Evolutionary conservation across 2,797 vertebrate genomes (phyloP).

Genomic region (Erpetoichthys calabaricus): DNA sequence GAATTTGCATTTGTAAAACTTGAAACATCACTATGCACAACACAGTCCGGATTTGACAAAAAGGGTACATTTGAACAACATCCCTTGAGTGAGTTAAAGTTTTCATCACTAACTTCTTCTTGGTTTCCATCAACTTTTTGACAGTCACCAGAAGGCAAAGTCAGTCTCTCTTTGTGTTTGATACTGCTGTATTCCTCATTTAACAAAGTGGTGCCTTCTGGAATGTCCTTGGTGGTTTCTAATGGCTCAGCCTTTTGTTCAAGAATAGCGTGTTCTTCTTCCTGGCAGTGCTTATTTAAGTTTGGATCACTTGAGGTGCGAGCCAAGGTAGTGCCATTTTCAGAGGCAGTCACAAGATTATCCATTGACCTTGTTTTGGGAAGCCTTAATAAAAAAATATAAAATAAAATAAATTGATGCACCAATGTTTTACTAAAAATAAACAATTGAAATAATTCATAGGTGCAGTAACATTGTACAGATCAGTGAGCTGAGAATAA

Average conservation of each 20-base stretch:
- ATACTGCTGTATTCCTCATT: neutral
- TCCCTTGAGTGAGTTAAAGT: conserved; percentile 26
- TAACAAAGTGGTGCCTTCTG: conserved; percentile 4
- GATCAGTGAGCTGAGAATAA: no score
- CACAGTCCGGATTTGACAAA: conserved; percentile 39
- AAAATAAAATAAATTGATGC: no score
- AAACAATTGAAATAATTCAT: no score
- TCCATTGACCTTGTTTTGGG: conserved; percentile 97
- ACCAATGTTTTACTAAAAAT: no score
- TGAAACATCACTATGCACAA: conserved; percentile 16
- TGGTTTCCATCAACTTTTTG: conserved; percentile 19
- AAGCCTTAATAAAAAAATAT: conserved; percentile 52
- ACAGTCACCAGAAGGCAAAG: no score
- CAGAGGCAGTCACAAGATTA: conserved; percentile 78
- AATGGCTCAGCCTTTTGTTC: conserved; percentile 43
- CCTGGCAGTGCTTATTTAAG: conserved; percentile 91
- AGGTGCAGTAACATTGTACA: no score
- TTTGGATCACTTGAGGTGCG: conserved; percentile 97
- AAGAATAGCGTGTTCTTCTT: conserved; percentile 51
- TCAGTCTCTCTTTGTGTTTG: neutral
- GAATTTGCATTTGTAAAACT: conserved; percentile 13
- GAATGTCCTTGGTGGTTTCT: conserved; percentile 25
- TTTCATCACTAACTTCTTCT: conserved; percentile 13
- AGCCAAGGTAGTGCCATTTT: conserved; percentile 73
- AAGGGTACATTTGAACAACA: conserved; percentile 56